Conservation (phyloP, 35 echinoderm and acorn worm genomes). For the Lytechinus variegatus region DNA sequence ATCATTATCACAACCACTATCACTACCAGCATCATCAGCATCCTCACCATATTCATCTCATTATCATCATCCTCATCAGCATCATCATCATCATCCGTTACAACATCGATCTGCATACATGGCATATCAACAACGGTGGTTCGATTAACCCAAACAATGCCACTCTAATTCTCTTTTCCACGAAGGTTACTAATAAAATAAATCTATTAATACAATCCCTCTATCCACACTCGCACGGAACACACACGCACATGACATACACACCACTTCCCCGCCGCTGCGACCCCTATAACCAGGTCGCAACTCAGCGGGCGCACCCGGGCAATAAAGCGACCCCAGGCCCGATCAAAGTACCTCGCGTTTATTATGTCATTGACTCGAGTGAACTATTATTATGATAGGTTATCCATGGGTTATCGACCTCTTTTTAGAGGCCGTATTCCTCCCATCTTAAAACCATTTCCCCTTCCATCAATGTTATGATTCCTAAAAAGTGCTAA, state of each 20-base stretch:
- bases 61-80: too few species aligned
- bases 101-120: too few species aligned
- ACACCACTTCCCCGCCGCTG: background rate
- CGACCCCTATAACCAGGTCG: slow-evolving; percentile 12
- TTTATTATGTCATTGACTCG: slow-evolving; percentile 18
- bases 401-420: background rate
- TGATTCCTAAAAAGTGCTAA: background rate
- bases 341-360: background rate
- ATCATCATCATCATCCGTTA: too few species aligned
- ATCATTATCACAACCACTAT: too few species aligned
- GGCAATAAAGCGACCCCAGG: background rate
- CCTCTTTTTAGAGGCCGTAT: background rate
- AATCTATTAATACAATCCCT: background rate
- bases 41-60: too few species aligned
- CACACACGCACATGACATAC: background rate
- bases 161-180: background rate
- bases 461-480: background rate
- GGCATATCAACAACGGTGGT: background rate
- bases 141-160: background rate
- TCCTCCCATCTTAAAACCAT: background rate
- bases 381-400: background rate
- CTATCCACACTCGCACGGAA: background rate
- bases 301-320: slow-evolving; percentile 1
- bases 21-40: too few species aligned
- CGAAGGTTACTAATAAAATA: background rate